phyloP scores from a whole-genome alignment of 2,888 invertebrate genomes.

The Lottia scabra region DNA sequence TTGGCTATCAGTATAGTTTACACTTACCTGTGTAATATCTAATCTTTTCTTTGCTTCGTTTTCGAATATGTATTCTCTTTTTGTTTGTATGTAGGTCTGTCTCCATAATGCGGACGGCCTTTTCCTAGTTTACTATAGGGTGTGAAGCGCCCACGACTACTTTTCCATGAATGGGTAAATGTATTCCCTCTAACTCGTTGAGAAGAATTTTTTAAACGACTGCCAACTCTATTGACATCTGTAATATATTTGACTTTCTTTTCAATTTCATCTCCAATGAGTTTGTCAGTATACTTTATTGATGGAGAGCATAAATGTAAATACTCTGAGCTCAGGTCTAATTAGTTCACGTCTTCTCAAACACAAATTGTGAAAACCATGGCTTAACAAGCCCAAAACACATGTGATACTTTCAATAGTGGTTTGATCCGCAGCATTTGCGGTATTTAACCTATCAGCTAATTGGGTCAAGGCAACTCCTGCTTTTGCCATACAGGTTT shows the following conservation, averaged over 20 bases:
- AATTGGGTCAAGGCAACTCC: neutral
- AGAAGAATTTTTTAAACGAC: neutral
- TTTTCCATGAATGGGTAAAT: neutral
- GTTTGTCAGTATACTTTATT: neutral
- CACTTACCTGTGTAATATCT: too few species aligned
- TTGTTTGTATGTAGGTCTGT: too few species aligned
- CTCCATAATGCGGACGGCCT: too few species aligned
- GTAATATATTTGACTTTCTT: neutral
- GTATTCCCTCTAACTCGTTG: neutral
- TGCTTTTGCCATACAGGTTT: neutral
- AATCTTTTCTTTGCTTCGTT: too few species aligned
- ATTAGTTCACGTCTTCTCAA: neutral
- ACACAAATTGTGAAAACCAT: neutral
- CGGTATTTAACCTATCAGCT: neutral
- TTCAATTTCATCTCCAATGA: neutral
- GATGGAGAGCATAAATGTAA: neutral
- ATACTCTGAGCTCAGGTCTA: neutral
- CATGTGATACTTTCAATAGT: neutral
- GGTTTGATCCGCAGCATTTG: neutral
- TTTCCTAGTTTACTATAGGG: too few species aligned
- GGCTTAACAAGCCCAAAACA: neutral
- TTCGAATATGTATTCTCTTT: too few species aligned
- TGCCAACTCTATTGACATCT: neutral
- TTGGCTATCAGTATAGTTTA: too few species aligned
- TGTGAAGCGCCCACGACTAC: neutral